These are phyloP conservation scores for Bradypodion ventrale DNA, from an alignment of 2,797 vertebrate species.

Conservation along the genomic window DNA sequence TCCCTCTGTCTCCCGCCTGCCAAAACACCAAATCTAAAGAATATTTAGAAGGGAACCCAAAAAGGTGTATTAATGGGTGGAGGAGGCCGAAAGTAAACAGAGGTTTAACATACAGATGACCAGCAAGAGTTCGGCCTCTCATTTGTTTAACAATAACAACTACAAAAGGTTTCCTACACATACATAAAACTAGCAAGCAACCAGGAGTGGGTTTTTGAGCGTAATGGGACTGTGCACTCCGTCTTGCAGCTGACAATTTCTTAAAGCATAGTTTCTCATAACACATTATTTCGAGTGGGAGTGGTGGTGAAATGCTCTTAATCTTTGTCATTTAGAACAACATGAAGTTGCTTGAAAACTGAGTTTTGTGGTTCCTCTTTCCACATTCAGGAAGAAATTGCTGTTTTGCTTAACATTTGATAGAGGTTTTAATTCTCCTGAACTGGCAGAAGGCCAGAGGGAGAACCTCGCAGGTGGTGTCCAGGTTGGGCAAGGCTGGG, in stretches of 20 bases:
- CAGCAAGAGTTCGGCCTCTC: neutral
- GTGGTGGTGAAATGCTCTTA: neutral
- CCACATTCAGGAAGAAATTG: neutral
- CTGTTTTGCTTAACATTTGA: neutral
- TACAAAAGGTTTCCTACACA: neutral
- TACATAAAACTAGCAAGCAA: neutral
- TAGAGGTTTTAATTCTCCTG: neutral
- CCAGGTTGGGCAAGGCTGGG: neutral
- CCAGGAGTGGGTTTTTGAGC: neutral
- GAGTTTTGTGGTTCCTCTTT: neutral
- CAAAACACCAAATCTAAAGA: too few relatives aligned
- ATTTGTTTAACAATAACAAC: neutral
- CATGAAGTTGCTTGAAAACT: neutral
- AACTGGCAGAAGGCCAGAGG: neutral
- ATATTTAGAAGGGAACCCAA: neutral
- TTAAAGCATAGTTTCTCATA: neutral
- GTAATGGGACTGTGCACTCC: neutral
- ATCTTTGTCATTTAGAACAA: neutral
- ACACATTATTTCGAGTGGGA: neutral
- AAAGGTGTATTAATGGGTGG: neutral
- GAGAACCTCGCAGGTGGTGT: neutral
- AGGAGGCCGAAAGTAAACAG: neutral
- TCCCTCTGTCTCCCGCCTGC: neutral
- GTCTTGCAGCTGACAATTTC: neutral
- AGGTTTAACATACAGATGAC: neutral